Percentiles rank a stretch among this genome's conserved stretches.
Conservation (phyloP, 1,140 invertebrate genomes). For the Brachionus paranguensis region DNA sequence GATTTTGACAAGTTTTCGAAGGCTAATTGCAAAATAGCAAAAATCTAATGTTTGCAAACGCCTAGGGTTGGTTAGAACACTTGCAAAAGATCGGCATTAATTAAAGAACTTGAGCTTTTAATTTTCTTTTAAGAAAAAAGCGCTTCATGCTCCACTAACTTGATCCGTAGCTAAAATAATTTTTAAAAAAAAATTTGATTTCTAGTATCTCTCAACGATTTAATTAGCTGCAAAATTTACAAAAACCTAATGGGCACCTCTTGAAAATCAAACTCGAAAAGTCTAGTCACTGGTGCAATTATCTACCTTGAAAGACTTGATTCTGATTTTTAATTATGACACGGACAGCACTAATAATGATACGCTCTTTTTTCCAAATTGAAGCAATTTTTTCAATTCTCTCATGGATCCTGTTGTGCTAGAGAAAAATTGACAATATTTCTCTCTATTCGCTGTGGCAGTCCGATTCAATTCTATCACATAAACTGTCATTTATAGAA, state of each 20-base stretch:
- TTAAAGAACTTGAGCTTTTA: neutral
- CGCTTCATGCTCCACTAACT: neutral
- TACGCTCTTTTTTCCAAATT: neutral
- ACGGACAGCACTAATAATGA: neutral
- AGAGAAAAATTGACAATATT: neutral
- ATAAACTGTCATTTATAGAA: neutral
- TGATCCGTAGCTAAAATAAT: conserved; percentile 14
- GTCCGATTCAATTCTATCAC: conserved; percentile 33
- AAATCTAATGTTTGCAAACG: neutral
- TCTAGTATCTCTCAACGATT: conserved; percentile 21
- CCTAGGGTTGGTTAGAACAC: neutral
- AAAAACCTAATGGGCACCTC: neutral
- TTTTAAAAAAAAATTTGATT: neutral
- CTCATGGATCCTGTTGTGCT: conserved; percentile 15
- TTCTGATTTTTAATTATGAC: conserved; percentile 19
- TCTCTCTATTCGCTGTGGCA: conserved; percentile 6
- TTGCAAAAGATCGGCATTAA: neutral
- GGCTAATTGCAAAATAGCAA: neutral
- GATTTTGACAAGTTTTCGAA: neutral
- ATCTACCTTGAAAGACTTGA: neutral
- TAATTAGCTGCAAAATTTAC: conserved; percentile 20
- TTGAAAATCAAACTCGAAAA: neutral
- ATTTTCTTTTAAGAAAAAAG: neutral
- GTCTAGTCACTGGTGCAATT: neutral
- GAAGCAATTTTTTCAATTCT: neutral